phyloP scores from a whole-genome alignment of 2,888 invertebrate species.

The Melanostoma mellinum region DNA sequence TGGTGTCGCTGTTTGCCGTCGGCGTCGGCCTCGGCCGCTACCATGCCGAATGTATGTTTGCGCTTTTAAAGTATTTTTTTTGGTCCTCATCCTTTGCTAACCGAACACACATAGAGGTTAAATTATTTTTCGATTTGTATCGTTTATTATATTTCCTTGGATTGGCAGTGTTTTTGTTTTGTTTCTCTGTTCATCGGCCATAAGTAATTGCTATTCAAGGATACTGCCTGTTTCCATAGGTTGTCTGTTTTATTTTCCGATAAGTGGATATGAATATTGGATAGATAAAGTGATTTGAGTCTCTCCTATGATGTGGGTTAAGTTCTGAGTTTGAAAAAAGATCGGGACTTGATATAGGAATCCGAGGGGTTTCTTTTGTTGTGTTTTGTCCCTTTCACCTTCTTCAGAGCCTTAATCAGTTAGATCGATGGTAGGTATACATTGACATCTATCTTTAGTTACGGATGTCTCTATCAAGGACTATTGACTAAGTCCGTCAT shows the following conservation, averaged over 20 bases:
- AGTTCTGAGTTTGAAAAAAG: conserved; percentile 1
- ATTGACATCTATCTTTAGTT: too few relatives aligned
- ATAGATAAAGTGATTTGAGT: conserved; percentile 40
- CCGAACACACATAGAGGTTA: background rate
- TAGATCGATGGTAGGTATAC: too few relatives aligned
- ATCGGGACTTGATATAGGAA: too few relatives aligned
- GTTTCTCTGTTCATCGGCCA: conserved; percentile 21
- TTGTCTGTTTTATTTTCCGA: conserved; percentile 32
- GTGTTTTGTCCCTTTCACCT: too few relatives aligned
- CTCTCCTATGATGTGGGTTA: conserved; percentile 27
- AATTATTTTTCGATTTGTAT: conserved; percentile 61
- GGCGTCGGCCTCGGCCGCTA: background rate
- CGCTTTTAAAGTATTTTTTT: conserved; percentile 18
- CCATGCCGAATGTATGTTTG: background rate
- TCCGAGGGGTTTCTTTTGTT: too few relatives aligned
- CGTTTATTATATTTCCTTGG: conserved; percentile 30
- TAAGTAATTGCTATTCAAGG: conserved; percentile 32
- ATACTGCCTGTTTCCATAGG: background rate
- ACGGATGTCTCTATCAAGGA: too few relatives aligned
- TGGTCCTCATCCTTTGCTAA: background rate
- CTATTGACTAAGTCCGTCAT: too few relatives aligned
- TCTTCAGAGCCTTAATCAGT: too few relatives aligned
- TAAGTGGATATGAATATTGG: conserved; percentile 51
- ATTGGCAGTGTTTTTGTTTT: background rate
- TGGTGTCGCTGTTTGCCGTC: background rate